phyloP scores from a whole-genome alignment of 2,113 vertebrate genomes.

The Chloebia gouldiae region DNA sequence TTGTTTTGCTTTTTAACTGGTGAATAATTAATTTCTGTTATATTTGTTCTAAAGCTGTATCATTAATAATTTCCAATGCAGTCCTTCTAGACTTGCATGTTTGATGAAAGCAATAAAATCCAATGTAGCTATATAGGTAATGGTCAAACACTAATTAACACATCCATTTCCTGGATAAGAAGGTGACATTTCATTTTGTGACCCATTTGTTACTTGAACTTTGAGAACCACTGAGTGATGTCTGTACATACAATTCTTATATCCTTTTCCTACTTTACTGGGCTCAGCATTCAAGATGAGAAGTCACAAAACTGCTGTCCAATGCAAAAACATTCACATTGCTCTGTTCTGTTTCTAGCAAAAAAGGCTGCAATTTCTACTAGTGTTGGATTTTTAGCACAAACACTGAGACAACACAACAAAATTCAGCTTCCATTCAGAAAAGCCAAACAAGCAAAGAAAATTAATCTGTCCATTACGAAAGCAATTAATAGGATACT shows the following conservation, averaged over 20 bases:
- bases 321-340: neutral
- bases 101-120: neutral
- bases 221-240: neutral
- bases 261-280: neutral
- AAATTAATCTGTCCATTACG: neutral
- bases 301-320: neutral
- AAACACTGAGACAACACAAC: neutral
- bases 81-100: neutral
- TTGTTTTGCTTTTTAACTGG: conserved; percentile 1
- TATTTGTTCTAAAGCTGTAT: neutral
- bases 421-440: neutral
- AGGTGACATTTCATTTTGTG: neutral
- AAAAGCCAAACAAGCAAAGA: neutral
- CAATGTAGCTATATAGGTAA: neutral
- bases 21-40: conserved; percentile 29
- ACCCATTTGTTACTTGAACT: neutral
- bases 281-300: neutral
- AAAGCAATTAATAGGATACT: neutral
- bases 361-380: neutral
- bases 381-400: neutral
- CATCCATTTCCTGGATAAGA: neutral
- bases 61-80: conserved; percentile 10
- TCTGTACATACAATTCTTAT: neutral
- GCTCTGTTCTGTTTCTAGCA: neutral
- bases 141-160: neutral